phyloP scores from a whole-genome alignment of 2,113 vertebrate species.

The Saccopteryx bilineata region DNA sequence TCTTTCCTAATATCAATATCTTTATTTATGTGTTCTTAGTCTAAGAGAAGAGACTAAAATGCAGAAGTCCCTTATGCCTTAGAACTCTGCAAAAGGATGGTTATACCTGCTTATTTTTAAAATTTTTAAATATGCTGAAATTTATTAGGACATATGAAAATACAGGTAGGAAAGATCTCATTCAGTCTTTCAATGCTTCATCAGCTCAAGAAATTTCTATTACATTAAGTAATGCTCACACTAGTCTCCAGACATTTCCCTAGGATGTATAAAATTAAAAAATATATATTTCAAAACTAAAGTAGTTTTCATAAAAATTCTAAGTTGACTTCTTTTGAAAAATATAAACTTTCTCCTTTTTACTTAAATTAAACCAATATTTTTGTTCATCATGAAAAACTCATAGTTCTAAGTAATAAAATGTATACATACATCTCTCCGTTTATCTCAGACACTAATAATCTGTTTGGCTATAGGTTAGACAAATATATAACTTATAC shows the following conservation, averaged over 20 bases:
- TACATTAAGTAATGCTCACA: not conserved
- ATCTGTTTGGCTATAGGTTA: not conserved
- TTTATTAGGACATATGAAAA: conserved; percentile 14
- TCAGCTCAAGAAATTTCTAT: not conserved
- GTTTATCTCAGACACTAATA: not conserved
- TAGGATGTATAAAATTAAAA: not conserved
- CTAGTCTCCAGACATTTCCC: not conserved
- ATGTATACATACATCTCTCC: not conserved
- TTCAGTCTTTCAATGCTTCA: not conserved
- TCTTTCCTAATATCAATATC: not conserved
- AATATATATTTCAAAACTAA: too few species aligned
- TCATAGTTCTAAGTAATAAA: not conserved
- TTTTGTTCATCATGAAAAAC: not conserved
- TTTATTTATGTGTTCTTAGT: not conserved
- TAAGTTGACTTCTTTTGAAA: not conserved
- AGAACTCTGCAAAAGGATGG: not conserved
- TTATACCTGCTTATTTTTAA: not conserved
- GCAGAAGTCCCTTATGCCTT: not conserved
- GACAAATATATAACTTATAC: not conserved
- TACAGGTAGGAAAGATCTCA: not conserved
- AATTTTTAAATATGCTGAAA: not conserved
- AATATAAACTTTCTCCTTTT: not conserved
- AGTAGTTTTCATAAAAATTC: not conserved
- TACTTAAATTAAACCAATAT: not conserved
- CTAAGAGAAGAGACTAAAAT: not conserved